phyloP scores from a whole-genome alignment of 2,797 vertebrate species.

The Alectoris magna region DNA sequence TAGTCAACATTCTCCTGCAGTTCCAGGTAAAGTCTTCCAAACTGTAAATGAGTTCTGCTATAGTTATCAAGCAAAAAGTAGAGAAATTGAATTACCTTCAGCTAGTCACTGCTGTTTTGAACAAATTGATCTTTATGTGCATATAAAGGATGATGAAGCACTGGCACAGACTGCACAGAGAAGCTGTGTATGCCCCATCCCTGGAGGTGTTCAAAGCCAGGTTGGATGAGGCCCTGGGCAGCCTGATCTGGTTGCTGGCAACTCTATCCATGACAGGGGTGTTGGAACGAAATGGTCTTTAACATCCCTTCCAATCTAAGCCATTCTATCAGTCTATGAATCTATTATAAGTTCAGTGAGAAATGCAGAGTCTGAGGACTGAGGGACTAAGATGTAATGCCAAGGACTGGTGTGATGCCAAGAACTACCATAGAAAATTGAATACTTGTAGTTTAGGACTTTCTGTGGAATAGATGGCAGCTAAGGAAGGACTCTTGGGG shows the following conservation, averaged over 20 bases:
- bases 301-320: no score
- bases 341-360: background rate
- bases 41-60: background rate
- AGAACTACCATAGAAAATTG: background rate
- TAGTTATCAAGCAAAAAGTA: background rate
- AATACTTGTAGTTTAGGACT: background rate
- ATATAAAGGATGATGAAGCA: background rate
- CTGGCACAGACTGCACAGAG: no score
- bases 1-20: background rate
- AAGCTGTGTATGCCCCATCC: no score
- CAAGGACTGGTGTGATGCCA: background rate
- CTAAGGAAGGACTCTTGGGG: background rate
- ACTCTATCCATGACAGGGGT: no score
- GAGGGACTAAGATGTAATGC: background rate
- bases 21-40: background rate
- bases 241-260: no score
- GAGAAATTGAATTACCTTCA: background rate
- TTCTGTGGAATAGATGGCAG: background rate
- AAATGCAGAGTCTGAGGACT: background rate
- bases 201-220: no score
- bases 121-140: background rate
- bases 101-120: background rate
- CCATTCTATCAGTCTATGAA: no score
- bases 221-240: no score
- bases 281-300: no score